phyloP scores from a whole-genome alignment of 2,797 vertebrate genomes.

The Ciconia nigra region DNA sequence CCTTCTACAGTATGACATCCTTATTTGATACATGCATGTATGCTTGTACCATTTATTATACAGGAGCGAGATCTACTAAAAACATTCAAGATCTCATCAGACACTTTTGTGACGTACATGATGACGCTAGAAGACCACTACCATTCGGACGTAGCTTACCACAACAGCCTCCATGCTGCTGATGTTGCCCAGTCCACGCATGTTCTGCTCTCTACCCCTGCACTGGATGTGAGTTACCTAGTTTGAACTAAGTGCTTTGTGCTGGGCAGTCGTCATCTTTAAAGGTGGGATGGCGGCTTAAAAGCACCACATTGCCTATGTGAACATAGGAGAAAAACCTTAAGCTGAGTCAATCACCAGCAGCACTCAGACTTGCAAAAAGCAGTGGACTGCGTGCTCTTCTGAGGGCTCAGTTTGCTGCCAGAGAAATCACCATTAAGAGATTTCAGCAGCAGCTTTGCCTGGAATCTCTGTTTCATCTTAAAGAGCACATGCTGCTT shows the following conservation, averaged over 20 bases:
- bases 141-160: conserved; percentile 92
- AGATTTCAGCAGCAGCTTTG: neutral
- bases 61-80: conserved; percentile 96
- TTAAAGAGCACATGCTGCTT: neutral
- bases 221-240: conserved; percentile 86
- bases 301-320: neutral
- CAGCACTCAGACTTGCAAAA: neutral
- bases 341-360: neutral
- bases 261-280: neutral
- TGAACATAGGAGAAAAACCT: neutral
- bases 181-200: conserved; percentile 97
- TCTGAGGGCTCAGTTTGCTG: neutral
- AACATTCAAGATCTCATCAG: conserved; percentile 93
- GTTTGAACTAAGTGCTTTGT: neutral
- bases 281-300: neutral
- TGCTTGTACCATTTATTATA: neutral
- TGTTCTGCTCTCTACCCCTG: conserved; percentile 93
- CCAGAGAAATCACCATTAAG: neutral
- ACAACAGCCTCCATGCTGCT: conserved; percentile 97
- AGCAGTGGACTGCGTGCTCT: neutral
- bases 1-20: neutral
- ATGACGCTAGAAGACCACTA: conserved; percentile 98
- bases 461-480: neutral
- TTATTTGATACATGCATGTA: fast-evolving
- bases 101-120: conserved; percentile 96